phyloP scores from a whole-genome alignment of 2,797 vertebrate genomes.

The Spinus pinus region DNA sequence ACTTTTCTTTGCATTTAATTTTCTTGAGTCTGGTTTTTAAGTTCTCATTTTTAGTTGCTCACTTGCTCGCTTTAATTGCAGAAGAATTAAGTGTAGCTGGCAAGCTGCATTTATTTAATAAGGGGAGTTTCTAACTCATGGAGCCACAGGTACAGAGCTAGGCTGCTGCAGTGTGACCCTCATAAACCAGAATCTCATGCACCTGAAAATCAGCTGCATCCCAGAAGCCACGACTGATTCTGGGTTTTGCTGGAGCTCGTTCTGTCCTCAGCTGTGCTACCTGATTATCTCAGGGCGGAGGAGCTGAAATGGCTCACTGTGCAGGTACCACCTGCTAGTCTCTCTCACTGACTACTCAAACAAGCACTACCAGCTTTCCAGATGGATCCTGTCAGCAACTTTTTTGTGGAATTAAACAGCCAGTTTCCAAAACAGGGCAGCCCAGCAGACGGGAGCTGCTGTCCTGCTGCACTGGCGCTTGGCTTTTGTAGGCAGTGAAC shows the following conservation, averaged over 20 bases:
- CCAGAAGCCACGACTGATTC: not conserved
- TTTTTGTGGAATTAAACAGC: constrained; percentile 5
- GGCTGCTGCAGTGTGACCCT: not conserved
- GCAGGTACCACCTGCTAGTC: constrained; percentile 29
- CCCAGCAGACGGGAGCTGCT: not conserved
- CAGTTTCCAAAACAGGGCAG: not conserved
- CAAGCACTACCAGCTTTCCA: constrained; percentile 2
- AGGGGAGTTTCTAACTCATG: not conserved
- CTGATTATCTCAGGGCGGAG: not conserved
- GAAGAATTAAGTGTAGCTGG: not conserved
- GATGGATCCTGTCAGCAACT: constrained; percentile 22
- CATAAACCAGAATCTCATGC: not conserved
- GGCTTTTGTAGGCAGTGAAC: not conserved
- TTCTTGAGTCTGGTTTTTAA: not conserved
- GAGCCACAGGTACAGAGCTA: not conserved
- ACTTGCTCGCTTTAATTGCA: not conserved
- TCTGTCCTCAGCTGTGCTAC: not conserved
- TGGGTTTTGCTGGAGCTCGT: not conserved
- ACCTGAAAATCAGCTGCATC: not conserved
- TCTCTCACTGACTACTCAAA: not conserved
- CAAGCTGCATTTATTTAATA: not conserved
- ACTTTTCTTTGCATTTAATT: not conserved
- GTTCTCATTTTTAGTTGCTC: not conserved
- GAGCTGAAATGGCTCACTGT: not conserved
- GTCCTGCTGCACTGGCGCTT: not conserved